phyloP scores from a whole-genome alignment of 2,113 vertebrate species.

The Apistogramma diplotaenia region DNA sequence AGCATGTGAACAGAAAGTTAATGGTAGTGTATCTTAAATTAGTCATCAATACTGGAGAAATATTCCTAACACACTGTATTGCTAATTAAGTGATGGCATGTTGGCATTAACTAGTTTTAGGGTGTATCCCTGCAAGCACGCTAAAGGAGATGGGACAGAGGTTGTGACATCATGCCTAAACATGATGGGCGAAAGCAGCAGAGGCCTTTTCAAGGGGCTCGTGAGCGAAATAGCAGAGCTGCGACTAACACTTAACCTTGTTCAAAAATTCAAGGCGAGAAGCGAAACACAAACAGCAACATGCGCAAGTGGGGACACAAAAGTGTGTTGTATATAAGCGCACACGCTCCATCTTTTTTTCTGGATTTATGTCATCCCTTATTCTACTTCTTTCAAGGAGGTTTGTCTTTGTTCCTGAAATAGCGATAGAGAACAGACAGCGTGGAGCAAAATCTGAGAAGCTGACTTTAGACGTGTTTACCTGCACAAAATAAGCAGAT shows the following conservation, averaged over 20 bases:
- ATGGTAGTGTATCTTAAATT: conserved; percentile 6
- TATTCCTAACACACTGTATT: conserved; percentile 6
- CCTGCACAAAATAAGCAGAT: conserved; percentile 30
- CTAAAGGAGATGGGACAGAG: conserved; percentile 1
- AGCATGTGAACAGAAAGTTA: conserved; percentile 25
- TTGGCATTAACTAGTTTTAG: background rate
- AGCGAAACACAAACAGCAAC: conserved; percentile 5
- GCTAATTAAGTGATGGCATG: background rate
- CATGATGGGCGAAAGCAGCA: conserved; percentile 2
- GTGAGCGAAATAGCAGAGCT: background rate
- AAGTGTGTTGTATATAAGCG: background rate
- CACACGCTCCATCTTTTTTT: background rate
- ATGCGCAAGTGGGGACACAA: background rate
- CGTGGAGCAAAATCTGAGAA: conserved; percentile 12
- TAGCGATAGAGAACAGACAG: conserved; percentile 27
- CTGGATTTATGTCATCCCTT: conserved; percentile 22
- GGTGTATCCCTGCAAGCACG: background rate
- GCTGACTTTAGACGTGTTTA: conserved; percentile 48
- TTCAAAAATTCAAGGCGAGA: conserved; percentile 39
- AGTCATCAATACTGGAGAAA: background rate
- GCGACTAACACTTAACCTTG: conserved; percentile 25
- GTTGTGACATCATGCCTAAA: conserved; percentile 2
- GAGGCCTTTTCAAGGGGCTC: background rate
- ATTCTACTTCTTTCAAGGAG: conserved; percentile 29
- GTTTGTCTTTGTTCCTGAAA: conserved; percentile 51